These are phyloP conservation scores for Heterocephalus glaber DNA, from an alignment of 2,113 vertebrate species.

Conservation along the genomic window DNA sequence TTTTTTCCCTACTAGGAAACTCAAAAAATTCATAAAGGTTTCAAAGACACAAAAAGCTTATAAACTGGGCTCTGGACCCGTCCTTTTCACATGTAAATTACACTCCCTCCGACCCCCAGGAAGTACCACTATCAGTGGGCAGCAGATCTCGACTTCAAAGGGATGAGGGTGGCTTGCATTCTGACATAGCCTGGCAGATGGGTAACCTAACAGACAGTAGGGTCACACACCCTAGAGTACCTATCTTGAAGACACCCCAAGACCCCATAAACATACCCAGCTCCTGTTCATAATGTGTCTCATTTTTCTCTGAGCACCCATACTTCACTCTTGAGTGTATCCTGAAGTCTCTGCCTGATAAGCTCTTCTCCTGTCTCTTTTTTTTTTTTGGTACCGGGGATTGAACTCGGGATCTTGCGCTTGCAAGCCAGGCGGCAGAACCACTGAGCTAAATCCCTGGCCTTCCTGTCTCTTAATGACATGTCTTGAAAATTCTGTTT, in stretches of 20 bases:
- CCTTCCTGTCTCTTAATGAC: background rate
- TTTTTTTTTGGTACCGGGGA: no score
- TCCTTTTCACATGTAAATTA: background rate
- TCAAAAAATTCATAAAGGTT: background rate
- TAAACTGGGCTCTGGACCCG: background rate
- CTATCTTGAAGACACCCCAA: background rate
- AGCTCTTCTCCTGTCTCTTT: background rate
- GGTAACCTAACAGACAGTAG: background rate
- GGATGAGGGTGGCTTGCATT: background rate
- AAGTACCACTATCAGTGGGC: background rate
- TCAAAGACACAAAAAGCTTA: background rate
- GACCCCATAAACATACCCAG: background rate
- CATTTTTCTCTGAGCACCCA: background rate
- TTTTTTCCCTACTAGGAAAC: background rate
- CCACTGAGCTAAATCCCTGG: no score
- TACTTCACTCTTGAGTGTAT: background rate
- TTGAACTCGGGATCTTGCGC: no score
- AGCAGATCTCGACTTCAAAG: background rate
- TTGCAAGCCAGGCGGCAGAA: no score
- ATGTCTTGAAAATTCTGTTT: background rate
- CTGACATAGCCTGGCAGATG: background rate
- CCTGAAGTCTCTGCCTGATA: background rate
- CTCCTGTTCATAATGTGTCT: background rate
- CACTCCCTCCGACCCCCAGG: background rate
- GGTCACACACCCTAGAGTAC: background rate